Evolutionary conservation across 2,113 vertebrate genomes (phyloP), one percentile per base, ranked within the genome.

Genomic region (Lonchura striata): DNA sequence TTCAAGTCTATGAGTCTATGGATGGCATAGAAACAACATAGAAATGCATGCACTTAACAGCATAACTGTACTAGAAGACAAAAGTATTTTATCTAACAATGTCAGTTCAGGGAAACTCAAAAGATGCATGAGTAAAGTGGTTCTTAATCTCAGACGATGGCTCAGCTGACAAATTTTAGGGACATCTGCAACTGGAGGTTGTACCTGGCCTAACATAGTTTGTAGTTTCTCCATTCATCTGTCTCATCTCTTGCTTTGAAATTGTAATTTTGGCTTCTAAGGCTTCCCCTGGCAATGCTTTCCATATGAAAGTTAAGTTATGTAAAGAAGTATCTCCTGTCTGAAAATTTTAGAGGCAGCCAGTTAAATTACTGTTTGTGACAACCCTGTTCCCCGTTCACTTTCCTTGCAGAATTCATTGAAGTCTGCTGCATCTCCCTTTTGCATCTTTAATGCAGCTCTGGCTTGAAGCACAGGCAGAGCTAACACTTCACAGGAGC

Each of bases 401-500:
- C 78, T 80, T 56, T 88, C 82, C 75, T 74, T 30, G 14, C n/a
- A 80, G 93, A 69, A 85, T 37, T 72, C 79, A 71, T 8, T 82
- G 82, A 80, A 90, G 37, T 77, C 71, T 88, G 44, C 79, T 92
- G 88, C 71, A 59, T 75, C 56, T 95, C 95, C 82, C 74, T 92
- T 47, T 22, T 90, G 85, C 78, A 92, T 95, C 93, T 88, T 96
- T 94, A 95, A 92, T 95, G 82, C 33, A 59, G 42, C 49, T 88
- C 88, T 92, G 71, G 42, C 41, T 90, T 31, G 75, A 70, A 96
- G 82, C 54, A n/a, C 30, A 93, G 56, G 24, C 49, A 66, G 54
- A 85, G 72, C 87, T 56, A 88, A 64, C 82, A 83, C 92, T 94
- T 90, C 88, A 92, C 85, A 95, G 80, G 28, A 95, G 63, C 50